phyloP scores from a whole-genome alignment of 2,113 vertebrate genomes.

The Chroicocephalus ridibundus region DNA sequence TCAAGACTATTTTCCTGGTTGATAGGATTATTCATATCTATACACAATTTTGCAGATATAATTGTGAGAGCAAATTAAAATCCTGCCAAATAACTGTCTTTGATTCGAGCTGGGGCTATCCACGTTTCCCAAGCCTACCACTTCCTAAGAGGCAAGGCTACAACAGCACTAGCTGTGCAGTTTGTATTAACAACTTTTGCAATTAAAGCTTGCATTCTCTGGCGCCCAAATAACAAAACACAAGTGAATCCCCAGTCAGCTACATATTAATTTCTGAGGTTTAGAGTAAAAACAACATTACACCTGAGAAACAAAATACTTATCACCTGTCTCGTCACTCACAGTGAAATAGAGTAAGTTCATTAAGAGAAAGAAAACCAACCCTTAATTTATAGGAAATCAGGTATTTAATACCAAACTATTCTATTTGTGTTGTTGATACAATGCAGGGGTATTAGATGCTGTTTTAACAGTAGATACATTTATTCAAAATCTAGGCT shows the following conservation, averaged over 20 bases:
- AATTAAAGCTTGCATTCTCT: not conserved
- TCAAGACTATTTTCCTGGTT: not conserved
- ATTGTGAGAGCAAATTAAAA: not conserved
- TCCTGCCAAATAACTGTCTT: not conserved
- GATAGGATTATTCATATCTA: not conserved
- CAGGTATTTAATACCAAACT: not conserved
- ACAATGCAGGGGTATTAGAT: not conserved
- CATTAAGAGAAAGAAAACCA: not conserved
- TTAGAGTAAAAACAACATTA: not conserved
- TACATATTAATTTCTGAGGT: not conserved
- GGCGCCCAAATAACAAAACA: not conserved
- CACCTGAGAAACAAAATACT: not conserved
- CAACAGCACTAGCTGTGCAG: not conserved
- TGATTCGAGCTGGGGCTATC: not conserved
- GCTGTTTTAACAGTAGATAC: not conserved
- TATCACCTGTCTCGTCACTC: not conserved
- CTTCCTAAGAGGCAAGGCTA: not conserved
- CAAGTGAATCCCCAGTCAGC: not conserved
- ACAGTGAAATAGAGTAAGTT: not conserved
- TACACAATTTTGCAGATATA: not conserved
- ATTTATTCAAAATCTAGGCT: not conserved
- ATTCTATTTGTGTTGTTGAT: not conserved
- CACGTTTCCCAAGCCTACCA: not conserved
- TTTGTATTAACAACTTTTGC: not conserved
- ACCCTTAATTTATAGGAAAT: not conserved